These are phyloP conservation scores for Microtus ochrogaster DNA, from an alignment of 2,113 vertebrate species.

Conservation along the genomic window DNA sequence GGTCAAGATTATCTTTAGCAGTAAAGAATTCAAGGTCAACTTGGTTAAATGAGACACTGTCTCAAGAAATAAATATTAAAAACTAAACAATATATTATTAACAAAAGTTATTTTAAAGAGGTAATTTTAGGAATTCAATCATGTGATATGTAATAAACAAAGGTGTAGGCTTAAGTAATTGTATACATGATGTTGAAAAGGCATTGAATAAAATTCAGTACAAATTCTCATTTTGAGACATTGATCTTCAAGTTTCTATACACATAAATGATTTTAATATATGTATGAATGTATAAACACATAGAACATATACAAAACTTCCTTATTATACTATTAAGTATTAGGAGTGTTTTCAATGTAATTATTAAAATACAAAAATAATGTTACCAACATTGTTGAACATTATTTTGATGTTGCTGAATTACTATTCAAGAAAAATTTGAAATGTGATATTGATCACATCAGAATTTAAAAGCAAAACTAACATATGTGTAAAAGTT, in stretches of 20 bases:
- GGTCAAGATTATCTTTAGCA: neutral
- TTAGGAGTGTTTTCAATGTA: neutral
- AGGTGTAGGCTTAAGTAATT: neutral
- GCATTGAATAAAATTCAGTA: neutral
- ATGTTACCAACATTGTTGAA: neutral
- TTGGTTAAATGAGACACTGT: neutral
- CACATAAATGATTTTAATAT: neutral
- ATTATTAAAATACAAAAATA: neutral
- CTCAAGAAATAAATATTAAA: neutral
- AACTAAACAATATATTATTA: neutral
- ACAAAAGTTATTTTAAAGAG: neutral
- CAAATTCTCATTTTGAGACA: neutral
- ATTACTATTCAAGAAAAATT: neutral
- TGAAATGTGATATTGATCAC: neutral
- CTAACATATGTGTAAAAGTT: neutral
- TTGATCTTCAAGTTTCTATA: neutral
- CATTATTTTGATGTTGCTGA: neutral
- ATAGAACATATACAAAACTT: neutral
- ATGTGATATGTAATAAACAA: neutral
- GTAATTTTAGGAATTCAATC: neutral
- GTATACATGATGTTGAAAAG: neutral
- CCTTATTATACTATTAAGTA: neutral
- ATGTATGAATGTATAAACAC: neutral
- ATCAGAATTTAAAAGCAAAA: slow-evolving; percentile 6
- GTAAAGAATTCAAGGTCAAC: neutral